Evolutionary conservation across 1,140 invertebrate genomes (phyloP), one percentile per base, ranked within the genome.

Genomic region (Antheraea pernyi): DNA sequence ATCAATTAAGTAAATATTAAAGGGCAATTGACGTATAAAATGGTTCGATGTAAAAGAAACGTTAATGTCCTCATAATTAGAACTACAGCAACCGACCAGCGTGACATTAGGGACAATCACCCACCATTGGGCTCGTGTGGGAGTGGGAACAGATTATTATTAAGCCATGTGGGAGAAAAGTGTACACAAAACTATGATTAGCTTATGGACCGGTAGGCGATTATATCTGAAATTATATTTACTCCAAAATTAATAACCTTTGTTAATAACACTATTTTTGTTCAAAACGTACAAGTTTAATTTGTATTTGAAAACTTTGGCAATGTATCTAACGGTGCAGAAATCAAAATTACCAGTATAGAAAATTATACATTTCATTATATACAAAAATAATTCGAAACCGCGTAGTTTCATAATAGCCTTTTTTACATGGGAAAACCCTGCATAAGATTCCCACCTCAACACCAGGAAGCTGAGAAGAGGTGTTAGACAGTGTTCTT

Each of bases 61-160:
- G 63, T 19, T 72, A 65, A 72, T 72, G 46, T 42, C 39, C 53
- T 37, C 6, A 63, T 63, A 66, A 72, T 69, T 69, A 72, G 69
- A 62, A 61, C 63, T 67, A 53, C 59, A 66, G 63, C 22, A 19
- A 65, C 48, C 39, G 61, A 68, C 67, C 64, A 59, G 42, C 48
- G 36, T 69, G 67, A 67, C 68, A 58, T 67, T 46, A 65, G 39
- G 67, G 71, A 69, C 67, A 73, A n/a, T 73, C 71, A 73, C 71
- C 67, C 67, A 67, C 67, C 65, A 65, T 3, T 63, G 42, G 18
- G 48, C 66, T 46, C 53, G 48, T 66, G 71, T 72, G 58, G 67
- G 71, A 19, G 67, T 18, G 36, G 36, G 42, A 65, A n/a, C 18
- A 18, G 19, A 36, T 39, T 11, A 36, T 65, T 37, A 11, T 3